A percentile compares a stretch with the other conserved stretches of the same genome.
phyloP scores from a whole-genome alignment of 2,888 invertebrate genomes.

The Teinopalpus imperialis region DNA sequence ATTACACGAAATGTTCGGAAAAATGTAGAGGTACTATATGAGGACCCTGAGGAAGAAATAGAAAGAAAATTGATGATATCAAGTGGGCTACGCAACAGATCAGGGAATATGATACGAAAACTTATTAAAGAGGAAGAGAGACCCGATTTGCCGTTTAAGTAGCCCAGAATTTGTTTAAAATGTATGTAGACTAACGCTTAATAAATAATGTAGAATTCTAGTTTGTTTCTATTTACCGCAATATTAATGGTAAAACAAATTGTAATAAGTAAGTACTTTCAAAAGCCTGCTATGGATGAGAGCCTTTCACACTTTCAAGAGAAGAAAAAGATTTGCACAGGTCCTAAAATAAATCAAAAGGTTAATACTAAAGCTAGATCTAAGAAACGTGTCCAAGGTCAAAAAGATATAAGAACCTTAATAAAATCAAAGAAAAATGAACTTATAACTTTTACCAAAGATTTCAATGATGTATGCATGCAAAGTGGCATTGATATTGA shows the following conservation, averaged over 20 bases:
- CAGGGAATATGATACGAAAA: conserved; percentile 46
- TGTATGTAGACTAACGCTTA: conserved; percentile 12
- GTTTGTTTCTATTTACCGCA: conserved; percentile 57
- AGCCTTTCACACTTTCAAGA: conserved; percentile 66
- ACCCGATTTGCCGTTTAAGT: conserved; percentile 55
- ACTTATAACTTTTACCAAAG: conserved; percentile 58
- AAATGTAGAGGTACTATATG: conserved; percentile 50
- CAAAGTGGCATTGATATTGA: conserved; percentile 78
- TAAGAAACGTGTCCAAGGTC: conserved; percentile 51
- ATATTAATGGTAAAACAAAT: conserved; percentile 38
- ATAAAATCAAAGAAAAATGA: conserved; percentile 62
- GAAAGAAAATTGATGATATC: conserved; percentile 66
- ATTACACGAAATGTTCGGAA: conserved; percentile 50
- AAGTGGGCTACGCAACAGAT: conserved; percentile 50
- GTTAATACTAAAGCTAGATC: conserved; percentile 19
- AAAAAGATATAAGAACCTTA: conserved; percentile 63
- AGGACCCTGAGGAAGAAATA: conserved; percentile 67
- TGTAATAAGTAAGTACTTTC: conserved; percentile 65
- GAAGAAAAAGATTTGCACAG: conserved; percentile 48
- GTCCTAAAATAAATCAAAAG: conserved; percentile 45
- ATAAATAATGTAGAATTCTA: conserved; percentile 25
- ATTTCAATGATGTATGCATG: conserved; percentile 67
- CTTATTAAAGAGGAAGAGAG: conserved; percentile 47
- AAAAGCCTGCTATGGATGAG: conserved; percentile 60
- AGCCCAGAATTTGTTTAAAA: conserved; percentile 30